A percentile compares a stretch with the other conserved stretches of the same genome.
Conservation (phyloP, 2,797 vertebrate genomes). For the Enteromius argenteus region DNA sequence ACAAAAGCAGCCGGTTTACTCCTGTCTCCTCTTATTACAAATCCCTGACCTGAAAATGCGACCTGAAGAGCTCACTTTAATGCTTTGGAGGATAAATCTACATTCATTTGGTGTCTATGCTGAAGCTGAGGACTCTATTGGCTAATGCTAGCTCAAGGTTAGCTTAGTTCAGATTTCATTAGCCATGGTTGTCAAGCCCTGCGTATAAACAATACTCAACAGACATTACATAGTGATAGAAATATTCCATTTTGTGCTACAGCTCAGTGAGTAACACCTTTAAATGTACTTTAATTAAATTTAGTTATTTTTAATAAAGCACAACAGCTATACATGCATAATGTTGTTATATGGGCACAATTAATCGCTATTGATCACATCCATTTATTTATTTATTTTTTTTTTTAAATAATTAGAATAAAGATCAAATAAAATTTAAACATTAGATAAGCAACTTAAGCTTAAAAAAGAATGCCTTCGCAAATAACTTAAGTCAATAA, state of each 20-base stretch:
- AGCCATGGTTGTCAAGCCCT: conserved; percentile 16
- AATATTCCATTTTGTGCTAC: background rate
- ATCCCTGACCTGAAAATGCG: background rate
- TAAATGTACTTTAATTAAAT: background rate
- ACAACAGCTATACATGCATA: too few species aligned
- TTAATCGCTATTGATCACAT: too few species aligned
- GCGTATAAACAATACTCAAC: conserved; percentile 13
- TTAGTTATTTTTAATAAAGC: background rate
- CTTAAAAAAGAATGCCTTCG: background rate
- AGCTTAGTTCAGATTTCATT: conserved; percentile 8
- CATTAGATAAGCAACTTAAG: background rate
- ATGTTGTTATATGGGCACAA: too few species aligned
- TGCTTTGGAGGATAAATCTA: background rate
- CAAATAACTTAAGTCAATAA: background rate
- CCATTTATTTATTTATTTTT: too few species aligned
- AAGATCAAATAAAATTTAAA: too few species aligned
- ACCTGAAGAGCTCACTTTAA: background rate
- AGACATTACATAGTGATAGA: conserved; percentile 13
- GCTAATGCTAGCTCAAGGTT: conserved; percentile 7
- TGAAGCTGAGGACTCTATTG: background rate
- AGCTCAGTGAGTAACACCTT: background rate
- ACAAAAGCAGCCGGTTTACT: background rate
- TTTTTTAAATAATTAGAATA: too few species aligned
- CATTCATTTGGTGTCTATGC: background rate
- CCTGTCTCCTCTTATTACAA: background rate